phyloP scores from a whole-genome alignment of 2,113 vertebrate species.

The Mesembrinibis cayennensis region DNA sequence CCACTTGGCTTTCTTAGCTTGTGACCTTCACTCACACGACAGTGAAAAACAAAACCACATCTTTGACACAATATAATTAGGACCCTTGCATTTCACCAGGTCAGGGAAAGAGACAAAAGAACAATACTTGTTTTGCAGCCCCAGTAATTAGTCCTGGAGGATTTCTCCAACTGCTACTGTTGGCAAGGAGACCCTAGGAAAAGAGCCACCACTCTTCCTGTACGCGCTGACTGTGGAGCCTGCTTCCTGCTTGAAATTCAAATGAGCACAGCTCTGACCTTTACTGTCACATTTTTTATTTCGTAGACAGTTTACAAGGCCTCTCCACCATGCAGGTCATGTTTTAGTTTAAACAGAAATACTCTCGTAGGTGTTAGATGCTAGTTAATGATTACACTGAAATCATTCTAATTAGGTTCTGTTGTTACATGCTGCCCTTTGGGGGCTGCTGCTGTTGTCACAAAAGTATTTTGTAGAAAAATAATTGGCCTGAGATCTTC shows the following conservation, averaged over 20 bases:
- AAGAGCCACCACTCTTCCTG: constrained; percentile 46
- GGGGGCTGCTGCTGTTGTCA: constrained; percentile 79
- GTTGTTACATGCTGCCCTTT: constrained; percentile 81
- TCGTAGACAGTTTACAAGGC: constrained; percentile 83
- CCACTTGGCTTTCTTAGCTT: constrained; percentile 32
- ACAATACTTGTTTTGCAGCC: constrained; percentile 76
- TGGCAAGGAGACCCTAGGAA: constrained; percentile 62
- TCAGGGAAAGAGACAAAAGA: constrained; percentile 48
- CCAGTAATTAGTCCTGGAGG: constrained; percentile 81
- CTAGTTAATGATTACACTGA: constrained; percentile 84
- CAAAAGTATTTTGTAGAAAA: constrained; percentile 79
- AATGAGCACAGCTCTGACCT: constrained; percentile 78
- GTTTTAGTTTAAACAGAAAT: constrained; percentile 86
- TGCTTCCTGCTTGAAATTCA: constrained; percentile 81
- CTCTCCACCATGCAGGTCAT: constrained; percentile 81
- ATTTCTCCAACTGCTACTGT: constrained; percentile 72
- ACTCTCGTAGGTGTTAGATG: constrained; percentile 81
- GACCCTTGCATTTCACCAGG: constrained; percentile 42
- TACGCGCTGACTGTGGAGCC: not conserved
- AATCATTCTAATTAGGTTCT: constrained; percentile 84
- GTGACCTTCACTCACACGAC: constrained; percentile 54
- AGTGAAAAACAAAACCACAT: constrained; percentile 57
- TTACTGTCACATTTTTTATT: constrained; percentile 83
- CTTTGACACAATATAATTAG: constrained; percentile 64
- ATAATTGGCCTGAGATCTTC: constrained; percentile 79